Base-by-base conservation (phyloP, 2,797 vertebrate genomes). In the Rachycentron canadum region DNA sequence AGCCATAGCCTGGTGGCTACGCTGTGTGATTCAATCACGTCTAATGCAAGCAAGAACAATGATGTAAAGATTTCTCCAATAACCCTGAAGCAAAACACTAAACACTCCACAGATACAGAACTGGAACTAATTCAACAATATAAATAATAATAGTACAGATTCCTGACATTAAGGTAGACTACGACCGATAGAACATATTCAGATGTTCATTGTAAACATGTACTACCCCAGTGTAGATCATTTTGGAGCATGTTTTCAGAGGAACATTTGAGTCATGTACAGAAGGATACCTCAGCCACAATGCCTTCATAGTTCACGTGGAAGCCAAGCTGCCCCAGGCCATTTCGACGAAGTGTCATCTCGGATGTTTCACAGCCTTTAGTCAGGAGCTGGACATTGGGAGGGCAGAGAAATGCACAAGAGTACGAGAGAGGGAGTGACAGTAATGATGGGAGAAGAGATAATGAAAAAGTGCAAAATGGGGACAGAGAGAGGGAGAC, bases 231-330 rank as follows among this genome's bases (percentile, higher is more conserved):
- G 43, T 45, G 30, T 55, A 0, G 1, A 36, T 11, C 36, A 32
- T 56, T 75, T 43, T 1, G 41, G 25, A 47, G 10, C 13, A 60
- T 32, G 55, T 28, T 60, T 78, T 75, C 26, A 63, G 7, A 58
- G 49, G 12, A 45, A 68, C 5, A 38, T 65, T 2, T 52, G 7
- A 43, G 38, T 21, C 13, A 9, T 36, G 19, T 2, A 26, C 1
- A 25, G 63, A 74, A 9, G 9, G 26, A 49, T 86, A 94, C 93
- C 19, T 99, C 98, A 0, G 98, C 98, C 87, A 99, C 98, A 0
- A 99, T 99, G 92, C 98, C 98, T 92, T 99, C 98, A 1, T 99
- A 99, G 94, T 99, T 99, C 13, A 99, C 97, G 0, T 99, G 98
- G 95, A 99, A 99, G 47, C 98, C 98, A 7, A 99, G 97, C 89